Base-by-base conservation (phyloP, 2,113 vertebrate species). In the Hyperopisus bebe region DNA sequence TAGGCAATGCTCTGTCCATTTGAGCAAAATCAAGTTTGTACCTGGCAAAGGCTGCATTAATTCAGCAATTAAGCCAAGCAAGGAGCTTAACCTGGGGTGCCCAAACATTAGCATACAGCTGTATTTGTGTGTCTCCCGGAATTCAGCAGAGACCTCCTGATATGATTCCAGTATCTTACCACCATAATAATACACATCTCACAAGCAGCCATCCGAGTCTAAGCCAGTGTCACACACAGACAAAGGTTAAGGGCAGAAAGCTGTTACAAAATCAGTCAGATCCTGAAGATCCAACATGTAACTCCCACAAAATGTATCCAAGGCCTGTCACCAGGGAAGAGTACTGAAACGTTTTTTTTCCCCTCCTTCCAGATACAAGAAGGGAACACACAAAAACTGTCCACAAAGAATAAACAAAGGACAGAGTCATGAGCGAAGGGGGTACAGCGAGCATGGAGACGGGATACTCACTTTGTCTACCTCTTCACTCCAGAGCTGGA, bases 401-500 rank as follows among this genome's bases (percentile, higher is more conserved):
- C 35, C 74, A 77, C 35, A 19, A 42, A 77, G 31, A 77, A 77
- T 39, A 70, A 70, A 31, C n/a, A 31, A 70, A 11, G 21, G 82
- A 8, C 15, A n/a, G 50, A 10, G 53, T 46, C 39, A 39, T 35
- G 31, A 2, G 7, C 1, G 21, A 44, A 21, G 17, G 9, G 19
- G 39, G 55, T 8, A 3, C 17, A 27, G 21, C 3, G 24, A 13
- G 6, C 13, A 31, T 44, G 31, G 42, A 62, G 77, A 83, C n/a
- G 31, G 15, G 87, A 90, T 92, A 95, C 97, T 98, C 94, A 99
- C 98, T 94, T 98, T 99, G 93, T 98, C 97, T 94, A 98, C 97
- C 94, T 99, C 98, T 92, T 99, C 98, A 89, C 93, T 98, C 98
- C 98, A 99, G 31, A 99, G 98, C 98, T 99, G 96, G 31, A 17